Evolutionary conservation across 2,888 invertebrate species (phyloP).

Genomic region (Campoplex capitator): DNA sequence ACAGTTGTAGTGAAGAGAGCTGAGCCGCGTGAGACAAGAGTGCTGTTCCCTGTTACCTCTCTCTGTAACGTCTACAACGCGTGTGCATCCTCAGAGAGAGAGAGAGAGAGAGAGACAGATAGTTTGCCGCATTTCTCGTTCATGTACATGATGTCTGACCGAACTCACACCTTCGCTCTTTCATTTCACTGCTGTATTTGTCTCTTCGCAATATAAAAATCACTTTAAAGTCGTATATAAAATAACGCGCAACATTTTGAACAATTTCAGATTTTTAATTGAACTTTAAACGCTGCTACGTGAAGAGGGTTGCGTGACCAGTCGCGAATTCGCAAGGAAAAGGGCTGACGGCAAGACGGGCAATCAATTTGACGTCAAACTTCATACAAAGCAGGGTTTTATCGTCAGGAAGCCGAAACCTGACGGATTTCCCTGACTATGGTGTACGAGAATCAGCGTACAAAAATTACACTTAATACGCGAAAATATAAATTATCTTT

Average conservation of each 20-base stretch:
- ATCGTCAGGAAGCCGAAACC: background rate
- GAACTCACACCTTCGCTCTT: background rate
- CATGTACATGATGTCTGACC: conserved; percentile 38
- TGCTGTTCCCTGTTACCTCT: conserved; percentile 77
- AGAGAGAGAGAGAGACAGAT: conserved; percentile 3
- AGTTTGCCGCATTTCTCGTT: conserved; percentile 49
- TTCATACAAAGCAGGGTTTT: conserved; percentile 59
- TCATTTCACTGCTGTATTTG: background rate
- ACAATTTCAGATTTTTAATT: background rate
- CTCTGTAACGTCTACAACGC: conserved; percentile 63
- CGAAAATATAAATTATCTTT: background rate
- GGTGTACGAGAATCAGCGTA: background rate
- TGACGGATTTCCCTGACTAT: background rate
- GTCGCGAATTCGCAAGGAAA: conserved; percentile 20
- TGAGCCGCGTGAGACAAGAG: conserved; percentile 82
- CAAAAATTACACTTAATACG: background rate
- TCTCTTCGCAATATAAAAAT: conserved; percentile 70
- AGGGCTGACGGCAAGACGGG: conserved; percentile 24
- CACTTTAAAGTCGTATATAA: background rate
- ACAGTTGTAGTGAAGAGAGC: conserved; percentile 75
- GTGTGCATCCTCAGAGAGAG: conserved; percentile 65
- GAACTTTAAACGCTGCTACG: conserved; percentile 65
- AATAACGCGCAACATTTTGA: background rate
- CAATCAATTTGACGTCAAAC: conserved; percentile 82
- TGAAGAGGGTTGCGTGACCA: conserved; percentile 51